phyloP scores from a whole-genome alignment of 2,797 vertebrate species.

The Columba guinea region DNA sequence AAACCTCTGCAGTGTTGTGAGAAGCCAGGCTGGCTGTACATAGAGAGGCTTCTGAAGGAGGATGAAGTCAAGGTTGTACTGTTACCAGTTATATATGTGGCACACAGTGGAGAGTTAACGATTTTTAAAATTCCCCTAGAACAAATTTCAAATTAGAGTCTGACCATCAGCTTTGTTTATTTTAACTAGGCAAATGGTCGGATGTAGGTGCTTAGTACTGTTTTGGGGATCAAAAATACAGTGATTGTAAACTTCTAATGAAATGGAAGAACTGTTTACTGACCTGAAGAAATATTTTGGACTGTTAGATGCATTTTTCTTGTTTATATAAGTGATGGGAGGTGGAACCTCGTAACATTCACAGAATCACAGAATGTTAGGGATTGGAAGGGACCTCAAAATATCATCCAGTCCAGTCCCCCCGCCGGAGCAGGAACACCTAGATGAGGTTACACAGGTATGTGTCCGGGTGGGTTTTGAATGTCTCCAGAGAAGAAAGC shows the following conservation, averaged over 20 bases:
- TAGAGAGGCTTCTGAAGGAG: not conserved
- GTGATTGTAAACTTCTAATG: not conserved
- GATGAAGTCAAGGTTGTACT: not conserved
- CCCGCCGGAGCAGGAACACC: too few species aligned
- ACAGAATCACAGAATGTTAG: too few species aligned
- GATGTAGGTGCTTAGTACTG: not conserved
- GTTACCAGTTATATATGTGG: not conserved
- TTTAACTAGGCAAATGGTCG: not conserved
- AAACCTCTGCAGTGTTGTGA: not conserved
- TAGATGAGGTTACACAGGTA: too few species aligned
- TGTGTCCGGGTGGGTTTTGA: too few species aligned
- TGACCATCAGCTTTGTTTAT: not conserved
- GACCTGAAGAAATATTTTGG: not conserved
- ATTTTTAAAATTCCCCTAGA: not conserved
- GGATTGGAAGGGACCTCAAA: too few species aligned
- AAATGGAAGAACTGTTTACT: not conserved
- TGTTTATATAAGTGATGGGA: not conserved
- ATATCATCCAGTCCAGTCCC: too few species aligned
- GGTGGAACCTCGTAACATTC: not conserved
- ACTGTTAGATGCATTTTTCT: not conserved
- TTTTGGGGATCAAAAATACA: not conserved
- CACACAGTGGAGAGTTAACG: not conserved
- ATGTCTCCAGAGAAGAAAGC: too few species aligned
- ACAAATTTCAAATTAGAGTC: not conserved
- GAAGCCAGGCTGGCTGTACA: rapidly evolving